Evolutionary conservation across 1,140 invertebrate species (phyloP), one percentile per base, ranked within the genome.

Genomic region (Neodiprion pinetum): DNA sequence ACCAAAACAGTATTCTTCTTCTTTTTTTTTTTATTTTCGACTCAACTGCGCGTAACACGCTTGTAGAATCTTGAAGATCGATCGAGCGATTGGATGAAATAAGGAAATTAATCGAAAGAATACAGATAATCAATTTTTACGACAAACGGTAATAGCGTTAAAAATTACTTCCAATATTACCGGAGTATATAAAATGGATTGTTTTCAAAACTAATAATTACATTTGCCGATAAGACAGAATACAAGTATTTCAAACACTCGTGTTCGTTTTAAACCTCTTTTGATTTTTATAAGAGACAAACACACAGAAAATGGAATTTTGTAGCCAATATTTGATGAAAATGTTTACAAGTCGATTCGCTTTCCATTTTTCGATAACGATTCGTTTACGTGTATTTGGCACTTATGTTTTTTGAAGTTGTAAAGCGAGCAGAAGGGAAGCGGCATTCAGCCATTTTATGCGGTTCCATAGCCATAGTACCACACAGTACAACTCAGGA

Each of bases 401-500:
- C 21, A 21, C 21, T 1, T 7, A n/a, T 66, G 61, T 66, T 66
- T 5, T 21, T 66, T 7, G 61, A n/a, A n/a, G 1, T 1, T 66
- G 21, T 1, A 21, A 69, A 14, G 47, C 21, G 21, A 23, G 68
- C 11, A 23, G 14, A 69, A 47, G 14, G 70, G 75, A 83, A 80
- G 80, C 82, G 81, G 80, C 81, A 80, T 72, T 77, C 80, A 78
- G 71, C 80, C 74, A 74, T 74, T 53, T 71, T 75, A 81, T 76
- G 81, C 81, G 83, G 85, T 85, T 87, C 86, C 85, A 88, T 88
- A 88, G 86, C 87, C 87, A 87, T 88, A 88, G 86, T 88, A 88
- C 87, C 87, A 87, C 81, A 85, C 87, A 88, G 87, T 88, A 88
- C 87, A 88, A 88, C 87, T 87, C 87, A 88, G 87, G 87, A 87